Evolutionary conservation across 2,888 invertebrate genomes (phyloP).

Genomic region (Epinotia demarniana): DNA sequence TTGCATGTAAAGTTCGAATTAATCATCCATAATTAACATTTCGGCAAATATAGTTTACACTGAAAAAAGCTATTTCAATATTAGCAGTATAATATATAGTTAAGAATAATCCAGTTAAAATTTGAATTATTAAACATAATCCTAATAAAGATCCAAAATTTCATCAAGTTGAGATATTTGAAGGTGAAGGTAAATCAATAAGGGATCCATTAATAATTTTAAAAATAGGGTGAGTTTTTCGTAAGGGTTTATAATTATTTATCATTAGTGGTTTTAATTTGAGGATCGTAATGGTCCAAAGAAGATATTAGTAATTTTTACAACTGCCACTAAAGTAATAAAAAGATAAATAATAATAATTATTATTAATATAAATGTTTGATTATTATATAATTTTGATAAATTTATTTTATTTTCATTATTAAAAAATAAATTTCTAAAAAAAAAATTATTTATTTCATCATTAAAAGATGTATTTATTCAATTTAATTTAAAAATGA

Average conservation of each 20-base stretch:
- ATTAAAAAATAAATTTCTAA: slow-evolving; percentile 56
- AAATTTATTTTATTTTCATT: slow-evolving; percentile 76
- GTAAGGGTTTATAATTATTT: slow-evolving; percentile 68
- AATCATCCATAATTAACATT: slow-evolving; percentile 89
- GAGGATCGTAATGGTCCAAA: slow-evolving; percentile 80
- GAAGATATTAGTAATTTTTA: slow-evolving; percentile 85
- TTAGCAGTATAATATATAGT: slow-evolving; percentile 88
- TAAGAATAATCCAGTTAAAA: slow-evolving; percentile 88
- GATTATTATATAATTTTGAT: slow-evolving; percentile 82
- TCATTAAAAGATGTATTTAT: slow-evolving; percentile 65
- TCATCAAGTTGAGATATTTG: slow-evolving; percentile 87
- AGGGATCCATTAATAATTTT: slow-evolving; percentile 86
- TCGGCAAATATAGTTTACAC: slow-evolving; percentile 88
- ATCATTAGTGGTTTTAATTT: slow-evolving; percentile 73
- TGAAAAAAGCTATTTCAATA: slow-evolving; percentile 86
- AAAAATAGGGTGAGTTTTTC: slow-evolving; percentile 76
- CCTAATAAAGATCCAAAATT: slow-evolving; percentile 88
- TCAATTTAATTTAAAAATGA: slow-evolving; percentile 62
- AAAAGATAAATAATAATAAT: slow-evolving; percentile 85
- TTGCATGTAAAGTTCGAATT: slow-evolving; percentile 87
- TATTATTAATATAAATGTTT: slow-evolving; percentile 78
- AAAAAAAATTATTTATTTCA: slow-evolving; percentile 57
- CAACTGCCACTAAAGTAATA: slow-evolving; percentile 83
- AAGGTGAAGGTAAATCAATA: slow-evolving; percentile 85
- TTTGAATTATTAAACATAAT: slow-evolving; percentile 87